Conservation (phyloP, 1,140 invertebrate genomes). For the Drosophila repleta region DNA sequence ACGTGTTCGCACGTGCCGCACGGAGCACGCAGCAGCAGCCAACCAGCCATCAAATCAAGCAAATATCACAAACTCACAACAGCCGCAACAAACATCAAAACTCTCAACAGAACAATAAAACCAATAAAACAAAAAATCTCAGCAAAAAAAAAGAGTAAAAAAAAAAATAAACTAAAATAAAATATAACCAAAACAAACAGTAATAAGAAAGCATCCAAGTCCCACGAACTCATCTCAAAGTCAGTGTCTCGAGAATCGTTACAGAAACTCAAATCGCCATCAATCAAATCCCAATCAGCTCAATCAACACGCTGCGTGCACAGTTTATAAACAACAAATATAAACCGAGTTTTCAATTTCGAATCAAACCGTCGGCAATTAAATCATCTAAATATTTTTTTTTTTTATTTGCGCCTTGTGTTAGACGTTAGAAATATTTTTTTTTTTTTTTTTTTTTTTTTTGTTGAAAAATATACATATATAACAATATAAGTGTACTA, state of each 20-base stretch:
- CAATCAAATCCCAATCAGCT: slow-evolving; percentile 24
- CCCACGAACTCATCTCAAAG: slow-evolving; percentile 10
- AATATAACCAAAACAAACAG: not conserved
- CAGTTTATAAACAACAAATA: slow-evolving; percentile 8
- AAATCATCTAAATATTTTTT: slow-evolving; percentile 17
- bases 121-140: slow-evolving; percentile 1
- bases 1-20: slow-evolving; percentile 80
- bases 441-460: slow-evolving; percentile 49
- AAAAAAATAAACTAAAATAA: slow-evolving; percentile 11
- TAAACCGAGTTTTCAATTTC: slow-evolving; percentile 1
- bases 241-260: slow-evolving; percentile 23
- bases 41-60: slow-evolving; percentile 62
- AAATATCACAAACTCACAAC: slow-evolving; percentile 42
- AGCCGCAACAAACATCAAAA: slow-evolving; percentile 23
- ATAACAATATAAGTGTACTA: slow-evolving; percentile 13
- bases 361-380: slow-evolving; percentile 54
- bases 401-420: not conserved
- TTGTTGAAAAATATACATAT: not conserved
- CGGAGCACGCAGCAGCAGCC: slow-evolving; percentile 72
- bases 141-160: not conserved
- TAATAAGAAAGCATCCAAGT: not conserved
- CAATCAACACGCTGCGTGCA: slow-evolving; percentile 42
- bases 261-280: slow-evolving; percentile 7
- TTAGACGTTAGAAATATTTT: slow-evolving; percentile 6
- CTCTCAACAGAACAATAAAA: slow-evolving; percentile 11